Evolutionary conservation across 92 coral and sea anemone species (phyloP), one percentile per base, ranked within the genome.

Genomic region (Diadumene lineata): DNA sequence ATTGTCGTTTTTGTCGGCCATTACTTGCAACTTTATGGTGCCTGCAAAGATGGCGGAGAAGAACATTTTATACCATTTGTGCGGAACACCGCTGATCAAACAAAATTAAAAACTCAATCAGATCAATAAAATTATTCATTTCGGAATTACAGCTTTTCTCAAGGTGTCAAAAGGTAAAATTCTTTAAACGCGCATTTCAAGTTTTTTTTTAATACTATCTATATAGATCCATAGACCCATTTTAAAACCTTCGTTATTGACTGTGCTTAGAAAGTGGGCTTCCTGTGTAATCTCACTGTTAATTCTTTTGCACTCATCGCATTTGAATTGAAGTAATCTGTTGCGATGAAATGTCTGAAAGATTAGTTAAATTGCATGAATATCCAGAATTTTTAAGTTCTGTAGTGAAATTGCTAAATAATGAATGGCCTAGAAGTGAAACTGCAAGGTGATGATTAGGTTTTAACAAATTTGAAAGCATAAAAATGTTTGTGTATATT

Each of bases 391-490:
- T 89, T 21, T 68, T 63, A 15, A 66, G 66, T 60, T 78, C 63
- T 53, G 78, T 78, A 25, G 94, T 90, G 19, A 68, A 23, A 13
- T 71, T 94, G 11, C 78, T 94, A 28, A 94, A 88, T 78, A 58
- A 73, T 25, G 83, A 88, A 73, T 94, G 98, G 98, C 85, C 94
- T 25, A 91, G 87, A 58, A 92, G 92, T 73, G 76, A 88, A 38
- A 69, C 66, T 32, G 94, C 92, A 16, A 91, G 98, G 98, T 93
- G 24, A 11, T 32, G 27, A 22, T 69, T 38, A 38, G 7, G 7
- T 38, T 4, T 38, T 38, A 38, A 4, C 48, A 13, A n/a, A n/a
- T n/a, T n/a, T n/a, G n/a, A n/a, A n/a, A n/a, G n/a, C n/a, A n/a
- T n/a, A n/a, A n/a, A n/a, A n/a, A n/a, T n/a, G 0, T 26, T 43